Percentiles rank a stretch among this genome's conserved stretches.
phyloP scores from a whole-genome alignment of 1,140 invertebrate species.

The Macrobrachium nipponense region DNA sequence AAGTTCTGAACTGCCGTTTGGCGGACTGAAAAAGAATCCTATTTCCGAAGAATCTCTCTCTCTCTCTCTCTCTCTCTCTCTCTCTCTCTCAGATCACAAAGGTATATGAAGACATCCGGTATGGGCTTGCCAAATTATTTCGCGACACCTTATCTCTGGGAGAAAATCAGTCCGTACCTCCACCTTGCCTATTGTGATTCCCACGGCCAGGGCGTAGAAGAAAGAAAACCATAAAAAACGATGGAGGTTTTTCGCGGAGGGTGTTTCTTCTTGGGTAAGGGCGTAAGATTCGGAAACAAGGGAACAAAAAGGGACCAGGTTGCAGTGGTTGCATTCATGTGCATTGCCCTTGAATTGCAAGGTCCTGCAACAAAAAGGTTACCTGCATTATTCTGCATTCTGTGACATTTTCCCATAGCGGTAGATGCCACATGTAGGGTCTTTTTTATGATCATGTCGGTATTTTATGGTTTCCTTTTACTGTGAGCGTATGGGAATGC shows the following conservation, averaged over 20 bases:
- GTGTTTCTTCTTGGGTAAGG: slow-evolving; percentile 29
- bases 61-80: slow-evolving; percentile 12
- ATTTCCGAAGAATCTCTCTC: background rate
- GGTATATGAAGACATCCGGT: background rate
- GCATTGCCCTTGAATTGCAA: slow-evolving; percentile 48
- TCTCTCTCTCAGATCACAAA: background rate
- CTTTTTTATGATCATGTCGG: background rate
- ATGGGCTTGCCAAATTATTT: too few species aligned
- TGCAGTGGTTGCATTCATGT: slow-evolving; percentile 62
- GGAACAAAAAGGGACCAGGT: slow-evolving; percentile 44
- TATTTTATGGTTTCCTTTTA: background rate
- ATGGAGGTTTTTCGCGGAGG: background rate
- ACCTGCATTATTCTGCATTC: slow-evolving; percentile 53
- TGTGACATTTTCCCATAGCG: slow-evolving; percentile 49
- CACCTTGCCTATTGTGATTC: slow-evolving; percentile 15
- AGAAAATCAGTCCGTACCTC: slow-evolving; percentile 19
- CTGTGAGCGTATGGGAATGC: background rate
- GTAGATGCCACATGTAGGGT: slow-evolving; percentile 19
- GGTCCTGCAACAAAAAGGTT: slow-evolving; percentile 49
- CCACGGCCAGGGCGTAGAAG: slow-evolving; percentile 24
- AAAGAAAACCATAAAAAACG: slow-evolving; percentile 9
- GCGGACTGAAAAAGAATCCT: too few species aligned
- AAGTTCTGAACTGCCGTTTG: too few species aligned
- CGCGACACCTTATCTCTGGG: slow-evolving; percentile 26
- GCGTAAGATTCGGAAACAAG: slow-evolving; percentile 61